A percentile compares a stretch with the other conserved stretches of the same genome.
These are phyloP conservation scores for Drosophila repletoides DNA, from an alignment of 1,140 invertebrate genomes.

Conservation along the genomic window DNA sequence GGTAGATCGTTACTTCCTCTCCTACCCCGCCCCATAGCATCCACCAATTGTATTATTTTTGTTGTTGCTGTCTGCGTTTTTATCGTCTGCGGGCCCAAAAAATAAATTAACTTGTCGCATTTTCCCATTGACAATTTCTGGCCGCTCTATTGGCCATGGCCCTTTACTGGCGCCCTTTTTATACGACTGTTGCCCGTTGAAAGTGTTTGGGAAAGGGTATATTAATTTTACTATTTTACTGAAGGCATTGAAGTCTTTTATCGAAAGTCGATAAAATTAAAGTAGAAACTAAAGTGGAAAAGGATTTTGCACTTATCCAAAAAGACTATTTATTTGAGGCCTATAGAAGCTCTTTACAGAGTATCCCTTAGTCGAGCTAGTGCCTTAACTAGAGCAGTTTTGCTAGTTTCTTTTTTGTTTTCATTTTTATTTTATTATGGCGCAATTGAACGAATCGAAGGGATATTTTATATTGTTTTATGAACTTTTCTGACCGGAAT, in stretches of 20 bases:
- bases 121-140: constrained; percentile 67
- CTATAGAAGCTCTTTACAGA: no score
- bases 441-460: constrained; percentile 15
- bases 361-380: not conserved
- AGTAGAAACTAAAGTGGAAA: no score
- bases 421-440: constrained; percentile 18
- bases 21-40: not conserved
- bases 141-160: constrained; percentile 43
- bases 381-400: no score
- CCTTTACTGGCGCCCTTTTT: constrained; percentile 29
- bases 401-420: no score
- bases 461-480: constrained; percentile 73
- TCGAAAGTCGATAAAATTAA: no score
- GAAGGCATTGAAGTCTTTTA: no score
- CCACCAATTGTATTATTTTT: constrained; percentile 4
- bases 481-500: constrained; percentile 53
- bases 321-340: no score
- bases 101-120: constrained; percentile 71
- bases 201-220: no score
- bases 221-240: no score
- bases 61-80: constrained; percentile 27
- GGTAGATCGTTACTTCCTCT: constrained; percentile 45
- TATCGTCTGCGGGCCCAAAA: constrained; percentile 30
- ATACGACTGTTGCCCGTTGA: no score
- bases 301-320: no score